Conservation (phyloP, 2,888 invertebrate genomes). For the Antheraea yamamai region DNA sequence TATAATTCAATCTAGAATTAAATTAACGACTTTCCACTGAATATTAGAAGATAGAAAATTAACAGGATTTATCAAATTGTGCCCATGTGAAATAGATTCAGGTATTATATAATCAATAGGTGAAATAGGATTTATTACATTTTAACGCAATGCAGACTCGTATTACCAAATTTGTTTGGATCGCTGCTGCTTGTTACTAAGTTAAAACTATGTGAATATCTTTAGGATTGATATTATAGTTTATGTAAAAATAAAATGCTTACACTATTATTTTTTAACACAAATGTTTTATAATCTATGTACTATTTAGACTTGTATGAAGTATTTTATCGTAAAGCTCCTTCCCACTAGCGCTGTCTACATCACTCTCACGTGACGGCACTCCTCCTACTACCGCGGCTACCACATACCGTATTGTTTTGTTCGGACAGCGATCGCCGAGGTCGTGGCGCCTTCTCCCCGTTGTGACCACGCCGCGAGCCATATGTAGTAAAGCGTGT, state of each 20-base stretch:
- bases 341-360: constrained; percentile 25
- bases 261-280: no score
- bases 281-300: no score
- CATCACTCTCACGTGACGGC: constrained; percentile 24
- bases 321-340: constrained; percentile 15
- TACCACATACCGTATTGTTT: constrained; percentile 97
- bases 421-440: constrained; percentile 95
- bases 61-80: not conserved
- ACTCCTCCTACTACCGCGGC: constrained; percentile 13
- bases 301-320: not conserved
- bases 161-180: no score
- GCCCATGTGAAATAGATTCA: not conserved
- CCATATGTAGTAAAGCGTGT: constrained; percentile 98
- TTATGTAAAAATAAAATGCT: no score
- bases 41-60: not conserved
- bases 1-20: not conserved
- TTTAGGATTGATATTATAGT: no score
- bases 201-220: no score
- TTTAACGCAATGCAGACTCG: no score
- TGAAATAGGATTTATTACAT: no score
- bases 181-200: no score
- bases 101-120: no score
- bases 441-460: constrained; percentile 97
- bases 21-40: no score
- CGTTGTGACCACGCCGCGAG: constrained; percentile 95